Conservation (phyloP, 23 tunicate genomes). For the Halocynthia roretzi region DNA sequence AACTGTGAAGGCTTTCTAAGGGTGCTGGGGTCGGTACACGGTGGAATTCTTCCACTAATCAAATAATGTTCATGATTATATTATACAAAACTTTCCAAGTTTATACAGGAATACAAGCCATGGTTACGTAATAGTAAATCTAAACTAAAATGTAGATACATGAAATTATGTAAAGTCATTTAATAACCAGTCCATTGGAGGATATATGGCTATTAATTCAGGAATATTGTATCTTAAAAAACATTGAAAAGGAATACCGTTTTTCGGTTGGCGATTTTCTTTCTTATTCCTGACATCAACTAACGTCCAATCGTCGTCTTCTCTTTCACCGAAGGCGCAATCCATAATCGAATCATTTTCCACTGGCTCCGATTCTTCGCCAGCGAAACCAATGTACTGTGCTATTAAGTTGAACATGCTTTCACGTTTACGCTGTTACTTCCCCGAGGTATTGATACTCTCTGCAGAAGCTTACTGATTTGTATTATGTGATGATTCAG, state of each 20-base stretch:
- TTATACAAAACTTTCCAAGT: not conserved
- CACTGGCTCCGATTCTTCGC: slow-evolving; percentile 1
- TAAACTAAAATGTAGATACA: not conserved
- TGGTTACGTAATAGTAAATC: not conserved
- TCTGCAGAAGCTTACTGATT: not conserved
- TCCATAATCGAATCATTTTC: slow-evolving; percentile 5
- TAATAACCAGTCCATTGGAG: too few species aligned
- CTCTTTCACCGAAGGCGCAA: slow-evolving; percentile 11
- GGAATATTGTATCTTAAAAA: not conserved
- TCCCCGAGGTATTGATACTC: not conserved
- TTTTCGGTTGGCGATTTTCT: not conserved
- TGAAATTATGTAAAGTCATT: too few species aligned
- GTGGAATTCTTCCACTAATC: slow-evolving; percentile 10
- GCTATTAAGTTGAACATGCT: slow-evolving; percentile 26
- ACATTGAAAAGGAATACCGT: not conserved
- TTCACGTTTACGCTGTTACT: not conserved
- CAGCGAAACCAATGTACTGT: slow-evolving; percentile 22
- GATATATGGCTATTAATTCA: too few species aligned
- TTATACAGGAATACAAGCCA: not conserved
- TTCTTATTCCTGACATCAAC: slow-evolving; percentile 6
- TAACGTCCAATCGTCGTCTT: slow-evolving; percentile 26
- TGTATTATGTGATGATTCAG: not conserved
- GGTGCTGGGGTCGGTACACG: slow-evolving; percentile 12
- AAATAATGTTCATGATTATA: not conserved
- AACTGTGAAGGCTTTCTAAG: not conserved